Evolutionary conservation across 2,797 vertebrate species (phyloP), one percentile per base, ranked within the genome.

Genomic region (Chiropotes sagulatus): DNA sequence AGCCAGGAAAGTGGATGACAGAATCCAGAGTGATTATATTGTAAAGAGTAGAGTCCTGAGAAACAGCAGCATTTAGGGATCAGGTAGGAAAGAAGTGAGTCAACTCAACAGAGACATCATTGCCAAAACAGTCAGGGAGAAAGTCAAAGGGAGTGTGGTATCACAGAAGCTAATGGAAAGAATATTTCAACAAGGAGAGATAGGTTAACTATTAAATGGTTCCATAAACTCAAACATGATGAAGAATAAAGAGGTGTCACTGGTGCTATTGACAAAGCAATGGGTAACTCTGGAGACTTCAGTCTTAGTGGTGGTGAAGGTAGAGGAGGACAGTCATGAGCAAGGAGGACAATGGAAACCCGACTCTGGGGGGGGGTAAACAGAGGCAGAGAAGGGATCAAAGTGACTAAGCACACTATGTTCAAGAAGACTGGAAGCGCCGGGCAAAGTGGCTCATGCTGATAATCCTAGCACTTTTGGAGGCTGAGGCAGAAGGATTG

Each of bases 371-470:
- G 41, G 36, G 33, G 44, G 9, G 41, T 5, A 19, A 41, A 4
- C 1, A 28, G 28, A 61, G 13, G 30, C 9, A 39, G 54, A 54
- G 20, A 36, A 1, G 24, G 10, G 1, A 9, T 17, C 10, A 1
- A 0, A 26, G 15, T 2, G 2, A 70, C 5, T 1, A 22, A 0
- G 72, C 19, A 58, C 0, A 13, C 3, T 33, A 0, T 2, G 30
- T 33, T 80, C 50, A 5, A 36, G 44, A 82, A 93, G 41, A 24
- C 8, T 73, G 50, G 36, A 24, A 41, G 64, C 1, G 0, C 64
- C 4, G 0, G 64, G 15, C 33, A 1, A n/a, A 15, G 64, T 67
- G 64, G 64, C 33, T 67, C 64, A 19, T 4, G 4, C 33, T 17
- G 33, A n/a, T n/a, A 2, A 67, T n/a, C 33, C 15, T 8, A 67